These are phyloP conservation scores for Cossypha polioptera DNA, from an alignment of 2,797 vertebrate genomes.

Conservation along the genomic window DNA sequence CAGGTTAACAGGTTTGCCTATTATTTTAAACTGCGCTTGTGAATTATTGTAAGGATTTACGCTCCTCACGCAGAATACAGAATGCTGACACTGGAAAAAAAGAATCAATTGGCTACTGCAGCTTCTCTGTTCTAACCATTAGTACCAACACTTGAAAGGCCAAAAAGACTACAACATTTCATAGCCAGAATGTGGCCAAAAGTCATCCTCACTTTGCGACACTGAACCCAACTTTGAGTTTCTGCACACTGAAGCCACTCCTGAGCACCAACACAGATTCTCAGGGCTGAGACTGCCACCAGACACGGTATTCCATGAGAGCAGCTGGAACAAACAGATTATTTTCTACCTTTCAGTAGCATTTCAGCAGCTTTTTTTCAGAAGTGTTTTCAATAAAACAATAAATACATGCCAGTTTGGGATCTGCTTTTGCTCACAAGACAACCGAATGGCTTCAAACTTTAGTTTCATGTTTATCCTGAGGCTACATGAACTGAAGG, in stretches of 20 bases:
- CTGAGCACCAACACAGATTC: no score
- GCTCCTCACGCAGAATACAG: background rate
- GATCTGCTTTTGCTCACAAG: background rate
- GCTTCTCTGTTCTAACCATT: background rate
- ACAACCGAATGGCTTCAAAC: background rate
- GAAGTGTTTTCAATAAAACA: background rate
- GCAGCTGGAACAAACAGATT: background rate
- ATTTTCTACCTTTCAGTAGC: background rate
- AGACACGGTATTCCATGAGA: rapidly evolving
- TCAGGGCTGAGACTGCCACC: background rate
- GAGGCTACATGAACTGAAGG: background rate
- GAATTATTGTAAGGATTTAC: background rate
- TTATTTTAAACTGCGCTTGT: background rate
- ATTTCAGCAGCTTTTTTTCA: background rate
- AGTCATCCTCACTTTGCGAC: background rate
- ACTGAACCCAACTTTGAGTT: background rate
- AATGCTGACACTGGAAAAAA: background rate
- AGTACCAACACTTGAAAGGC: background rate
- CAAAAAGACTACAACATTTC: background rate
- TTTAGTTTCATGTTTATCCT: background rate
- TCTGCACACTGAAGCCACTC: background rate
- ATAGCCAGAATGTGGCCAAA: background rate
- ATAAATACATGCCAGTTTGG: background rate
- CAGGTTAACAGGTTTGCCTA: background rate
- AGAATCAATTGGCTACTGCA: background rate